Conservation (phyloP, 2,888 invertebrate species). For the Periphyllus acericola region DNA sequence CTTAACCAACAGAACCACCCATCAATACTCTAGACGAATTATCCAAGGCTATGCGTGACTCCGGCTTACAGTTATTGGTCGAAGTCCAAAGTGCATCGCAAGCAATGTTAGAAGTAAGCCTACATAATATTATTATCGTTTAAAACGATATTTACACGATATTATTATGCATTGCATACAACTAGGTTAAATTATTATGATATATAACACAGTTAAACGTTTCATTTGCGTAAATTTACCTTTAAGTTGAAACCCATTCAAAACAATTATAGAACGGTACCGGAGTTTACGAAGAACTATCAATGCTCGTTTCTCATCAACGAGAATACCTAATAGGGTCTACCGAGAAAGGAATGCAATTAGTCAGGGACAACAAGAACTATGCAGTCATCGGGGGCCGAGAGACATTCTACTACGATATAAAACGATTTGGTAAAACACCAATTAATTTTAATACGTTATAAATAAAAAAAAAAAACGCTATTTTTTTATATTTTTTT, state of each 20-base stretch:
- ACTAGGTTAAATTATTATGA: not conserved
- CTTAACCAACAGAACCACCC: slow-evolving; percentile 71
- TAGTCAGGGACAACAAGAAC: slow-evolving; percentile 73
- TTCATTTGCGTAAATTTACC: not conserved
- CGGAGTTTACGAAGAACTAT: slow-evolving; percentile 76
- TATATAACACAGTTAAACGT: not conserved
- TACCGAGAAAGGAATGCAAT: slow-evolving; percentile 77
- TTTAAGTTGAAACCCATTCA: not conserved
- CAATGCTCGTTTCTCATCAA: slow-evolving; percentile 75
- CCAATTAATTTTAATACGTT: not conserved
- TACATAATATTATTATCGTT: too few relatives aligned
- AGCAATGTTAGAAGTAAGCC: slow-evolving; percentile 72
- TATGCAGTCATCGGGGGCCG: slow-evolving; percentile 78
- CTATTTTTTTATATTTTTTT: too few relatives aligned
- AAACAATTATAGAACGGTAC: slow-evolving; percentile 75
- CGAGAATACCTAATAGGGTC: slow-evolving; percentile 73
- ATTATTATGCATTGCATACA: not conserved
- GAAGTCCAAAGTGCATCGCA: slow-evolving; percentile 80
- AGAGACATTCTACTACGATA: slow-evolving; percentile 80
- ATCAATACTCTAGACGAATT: slow-evolving; percentile 76
- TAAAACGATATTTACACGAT: not conserved
- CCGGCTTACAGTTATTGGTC: slow-evolving; percentile 76
- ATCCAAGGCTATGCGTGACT: slow-evolving; percentile 75
- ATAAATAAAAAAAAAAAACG: too few relatives aligned
- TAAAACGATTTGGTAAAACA: slow-evolving; percentile 76